A percentile compares a stretch with the other conserved stretches of the same genome.
Evolutionary conservation across 1,140 invertebrate genomes (phyloP).

Genomic region (Drosophila nikananu): DNA sequence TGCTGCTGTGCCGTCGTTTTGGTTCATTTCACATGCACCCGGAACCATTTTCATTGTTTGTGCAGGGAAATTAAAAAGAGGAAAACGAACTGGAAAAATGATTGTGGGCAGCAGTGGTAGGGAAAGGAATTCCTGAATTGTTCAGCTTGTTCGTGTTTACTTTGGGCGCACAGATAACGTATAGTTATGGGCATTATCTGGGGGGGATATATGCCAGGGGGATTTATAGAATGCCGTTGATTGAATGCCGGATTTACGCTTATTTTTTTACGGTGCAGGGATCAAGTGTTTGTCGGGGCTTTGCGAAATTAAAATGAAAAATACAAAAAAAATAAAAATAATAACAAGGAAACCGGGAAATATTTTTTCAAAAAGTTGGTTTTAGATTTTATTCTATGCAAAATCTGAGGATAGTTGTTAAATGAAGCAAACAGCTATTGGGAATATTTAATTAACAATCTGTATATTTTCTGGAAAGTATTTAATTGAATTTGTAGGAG

Average conservation of each 20-base stretch:
- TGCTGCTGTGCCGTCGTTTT: constrained; percentile 44
- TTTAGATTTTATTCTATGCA: not conserved
- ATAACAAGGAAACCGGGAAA: not conserved
- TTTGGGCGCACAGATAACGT: constrained; percentile 48
- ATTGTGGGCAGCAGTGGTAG: constrained; percentile 20
- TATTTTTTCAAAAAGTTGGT: not conserved
- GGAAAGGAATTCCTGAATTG: constrained; percentile 47
- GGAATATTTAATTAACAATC: constrained; percentile 15
- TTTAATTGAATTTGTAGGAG: not conserved
- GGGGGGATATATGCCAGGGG: constrained; percentile 23
- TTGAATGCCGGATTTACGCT: constrained; percentile 50
- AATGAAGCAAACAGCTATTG: not conserved
- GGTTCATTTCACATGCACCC: constrained; percentile 80
- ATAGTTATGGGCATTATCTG: constrained; percentile 48
- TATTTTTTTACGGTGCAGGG: constrained; percentile 19
- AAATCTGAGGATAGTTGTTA: not conserved
- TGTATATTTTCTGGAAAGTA: not conserved
- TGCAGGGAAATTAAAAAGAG: constrained; percentile 71
- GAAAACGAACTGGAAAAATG: constrained; percentile 46
- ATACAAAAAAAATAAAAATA: constrained; percentile 4
- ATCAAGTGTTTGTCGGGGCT: constrained; percentile 22
- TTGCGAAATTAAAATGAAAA: constrained; percentile 30
- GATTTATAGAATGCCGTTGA: constrained; percentile 51
- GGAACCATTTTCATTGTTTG: constrained; percentile 70
- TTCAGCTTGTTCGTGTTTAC: constrained; percentile 40